Base-by-base conservation (phyloP, 1,140 invertebrate genomes). In the Cylas formicarius region DNA sequence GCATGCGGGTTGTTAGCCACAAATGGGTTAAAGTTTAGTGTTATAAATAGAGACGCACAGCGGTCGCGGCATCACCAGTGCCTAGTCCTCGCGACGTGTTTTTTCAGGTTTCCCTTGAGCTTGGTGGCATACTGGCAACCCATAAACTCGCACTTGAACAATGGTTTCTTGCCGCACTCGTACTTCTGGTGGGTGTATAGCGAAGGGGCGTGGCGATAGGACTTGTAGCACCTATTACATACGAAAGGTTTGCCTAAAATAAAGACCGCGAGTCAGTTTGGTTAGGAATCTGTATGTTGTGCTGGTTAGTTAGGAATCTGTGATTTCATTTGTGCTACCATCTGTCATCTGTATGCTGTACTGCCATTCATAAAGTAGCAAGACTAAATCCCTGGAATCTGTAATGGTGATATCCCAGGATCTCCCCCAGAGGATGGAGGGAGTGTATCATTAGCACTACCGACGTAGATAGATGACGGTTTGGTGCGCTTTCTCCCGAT, bases 111-210 rank as follows among this genome's bases (percentile, higher is more conserved):
- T 10, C 48, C 43, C 37, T 56, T 56, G 10, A 53, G 37, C 24
- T 56, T 53, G 2, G 51, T 38, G 16, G 36, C 54, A 44, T 71
- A 72, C 37, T 50, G 49, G 41, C 71, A 74, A 8, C 28, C 33
- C 13, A 40, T 34, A 35, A 72, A 65, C 11, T 74, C 72, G 52
- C 71, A 75, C 28, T 62, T 54, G 52, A 67, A 73, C 46, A 65
- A 67, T 28, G 72, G 68, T 42, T 70, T 67, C 29, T 70, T 69
- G 27, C 73, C 75, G 61, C 81, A 84, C 57, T 82, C 80, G 58
- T 76, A 81, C 50, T 75, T 79, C 47, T 73, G 72, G 51, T 82
- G 78, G 38, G 75, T 67, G 55, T 71, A 72, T 46, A 75, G 60
- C 20, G 69, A 72, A 43, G 69, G 65, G 38, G 70, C 69, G 55